Evolutionary conservation across 1,140 invertebrate species (phyloP), one percentile per base, ranked within the genome.

Genomic region (Drosophila obscura): DNA sequence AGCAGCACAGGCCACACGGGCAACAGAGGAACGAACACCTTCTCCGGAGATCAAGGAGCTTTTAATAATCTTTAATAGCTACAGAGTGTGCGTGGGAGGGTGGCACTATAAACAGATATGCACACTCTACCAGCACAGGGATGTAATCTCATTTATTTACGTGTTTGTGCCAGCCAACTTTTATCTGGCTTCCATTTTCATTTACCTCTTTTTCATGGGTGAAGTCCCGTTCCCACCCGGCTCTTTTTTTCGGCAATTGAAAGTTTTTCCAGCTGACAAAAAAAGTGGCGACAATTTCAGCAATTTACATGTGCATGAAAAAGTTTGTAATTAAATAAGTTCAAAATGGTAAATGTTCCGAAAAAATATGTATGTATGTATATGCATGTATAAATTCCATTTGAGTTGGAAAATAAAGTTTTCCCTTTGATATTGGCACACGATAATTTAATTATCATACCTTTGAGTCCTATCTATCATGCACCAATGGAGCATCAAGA

Each of bases 1-100:
- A 51, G 45, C 48, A 43, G 28, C 49, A 28, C 43, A 16, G 13
- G 5, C 16, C 35, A 50, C 22, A 22, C n/a, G 63, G 45, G 28
- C 56, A 53, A 56, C 71, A 58, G 41, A 57, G 22, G 26, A 26
- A 43, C 24, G 35, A 56, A 26, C 35, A 35, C 60, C 71, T 22
- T 43, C 77, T 66, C 48, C 64, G 44, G 71, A 75, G 82, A 85
- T 85, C 82, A 75, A 82, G 82, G 74, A 52, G 69, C 78, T 85
- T 82, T 85, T 85, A 82, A 87, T 85, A 85, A 87, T 85, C 83
- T 88, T 78, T 82, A 87, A 85, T 82, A 73, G 80, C 77, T 52
- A 69, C 66, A 58, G 56, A 16, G 55, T 43, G 46, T 35, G 52
- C 50, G 60, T 63, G 58, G 39, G 43, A 50, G 55, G 45, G 13